A percentile compares a stretch with the other conserved stretches of the same genome.
These are phyloP conservation scores for Myotis findleyi DNA, from an alignment of 2,797 vertebrate genomes.

Conservation along the genomic window DNA sequence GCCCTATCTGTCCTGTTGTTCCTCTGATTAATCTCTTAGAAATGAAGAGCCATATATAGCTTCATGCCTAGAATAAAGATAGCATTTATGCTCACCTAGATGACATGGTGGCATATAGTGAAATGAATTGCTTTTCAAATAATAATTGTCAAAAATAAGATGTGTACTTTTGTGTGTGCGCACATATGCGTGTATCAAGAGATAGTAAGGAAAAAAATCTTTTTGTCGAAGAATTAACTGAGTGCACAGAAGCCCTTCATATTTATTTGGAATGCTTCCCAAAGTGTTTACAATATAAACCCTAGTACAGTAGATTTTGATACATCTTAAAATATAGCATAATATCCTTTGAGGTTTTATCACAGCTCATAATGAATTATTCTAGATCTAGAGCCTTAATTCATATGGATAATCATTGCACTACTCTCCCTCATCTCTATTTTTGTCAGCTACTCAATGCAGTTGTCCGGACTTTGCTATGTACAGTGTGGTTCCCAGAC, in stretches of 20 bases:
- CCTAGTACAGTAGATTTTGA: not conserved
- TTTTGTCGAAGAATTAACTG: not conserved
- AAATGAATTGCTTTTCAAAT: conserved; percentile 58
- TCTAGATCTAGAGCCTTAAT: not conserved
- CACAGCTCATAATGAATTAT: not conserved
- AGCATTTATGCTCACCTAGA: not conserved
- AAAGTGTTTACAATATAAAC: not conserved
- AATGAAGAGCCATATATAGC: not conserved
- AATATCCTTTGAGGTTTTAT: not conserved
- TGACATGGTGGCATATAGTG: not conserved
- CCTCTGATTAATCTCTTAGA: not conserved
- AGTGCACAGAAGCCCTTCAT: not conserved
- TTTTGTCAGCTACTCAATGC: not conserved
- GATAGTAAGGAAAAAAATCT: not conserved
- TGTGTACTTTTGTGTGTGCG: not conserved
- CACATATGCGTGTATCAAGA: conserved; percentile 29
- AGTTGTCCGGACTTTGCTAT: not conserved
- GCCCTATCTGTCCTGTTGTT: not conserved
- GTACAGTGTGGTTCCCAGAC: not conserved
- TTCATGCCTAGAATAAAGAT: not conserved
- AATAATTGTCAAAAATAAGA: conserved; percentile 37
- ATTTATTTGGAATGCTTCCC: not conserved
- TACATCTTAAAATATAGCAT: not conserved
- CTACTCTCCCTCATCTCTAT: not conserved
- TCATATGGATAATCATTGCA: not conserved